phyloP scores from a whole-genome alignment of 2,113 vertebrate species.

The Nipponia nippon region DNA sequence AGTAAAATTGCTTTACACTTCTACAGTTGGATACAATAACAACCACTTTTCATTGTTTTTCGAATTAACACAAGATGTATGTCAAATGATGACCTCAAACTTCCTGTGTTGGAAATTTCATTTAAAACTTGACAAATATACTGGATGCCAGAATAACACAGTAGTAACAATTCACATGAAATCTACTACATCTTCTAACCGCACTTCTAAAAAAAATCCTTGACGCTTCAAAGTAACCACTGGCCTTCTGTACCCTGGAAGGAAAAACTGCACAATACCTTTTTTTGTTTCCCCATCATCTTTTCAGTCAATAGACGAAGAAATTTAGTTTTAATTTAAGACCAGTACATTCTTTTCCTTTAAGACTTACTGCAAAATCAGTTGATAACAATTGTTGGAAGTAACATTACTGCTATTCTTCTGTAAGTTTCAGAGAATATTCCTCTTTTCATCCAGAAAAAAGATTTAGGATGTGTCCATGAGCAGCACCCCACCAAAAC shows the following conservation, averaged over 20 bases:
- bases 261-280: background rate
- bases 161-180: background rate
- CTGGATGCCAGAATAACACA: background rate
- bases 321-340: background rate
- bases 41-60: slow-evolving; percentile 61
- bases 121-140: slow-evolving; percentile 59
- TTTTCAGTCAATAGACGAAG: background rate
- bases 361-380: background rate
- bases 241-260: background rate
- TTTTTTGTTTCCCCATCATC: background rate
- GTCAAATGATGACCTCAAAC: slow-evolving; percentile 64
- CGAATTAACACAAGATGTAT: slow-evolving; percentile 59
- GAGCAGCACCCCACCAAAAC: background rate
- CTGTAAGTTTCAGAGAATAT: background rate
- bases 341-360: background rate
- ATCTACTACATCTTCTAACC: background rate
- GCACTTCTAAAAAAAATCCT: background rate
- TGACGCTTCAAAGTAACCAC: background rate
- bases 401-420: background rate
- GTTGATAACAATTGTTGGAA: background rate
- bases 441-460: background rate
- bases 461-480: background rate
- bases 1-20: slow-evolving; percentile 55
- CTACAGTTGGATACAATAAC: slow-evolving; percentile 59
- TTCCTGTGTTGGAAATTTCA: slow-evolving; percentile 48